A percentile compares a stretch with the other conserved stretches of the same genome.
Conservation (phyloP, 2,113 vertebrate genomes). For the Vimba vimba region DNA sequence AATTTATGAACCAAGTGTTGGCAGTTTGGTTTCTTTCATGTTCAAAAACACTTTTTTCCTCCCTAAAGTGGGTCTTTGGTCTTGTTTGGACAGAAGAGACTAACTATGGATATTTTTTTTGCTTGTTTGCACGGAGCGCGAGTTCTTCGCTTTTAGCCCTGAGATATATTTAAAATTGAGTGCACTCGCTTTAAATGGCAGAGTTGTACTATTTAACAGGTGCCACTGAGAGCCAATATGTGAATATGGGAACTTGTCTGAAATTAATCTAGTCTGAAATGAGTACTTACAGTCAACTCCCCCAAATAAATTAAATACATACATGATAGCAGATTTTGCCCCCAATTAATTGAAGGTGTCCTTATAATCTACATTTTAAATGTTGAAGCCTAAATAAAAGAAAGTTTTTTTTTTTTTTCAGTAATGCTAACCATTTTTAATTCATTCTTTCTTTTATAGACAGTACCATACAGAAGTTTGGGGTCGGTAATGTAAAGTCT, state of each 20-base stretch:
- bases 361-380: constrained; percentile 1
- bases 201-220: constrained; percentile 25
- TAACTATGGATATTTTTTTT: constrained; percentile 67
- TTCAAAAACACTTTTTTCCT: constrained; percentile 46
- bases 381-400: constrained; percentile 15
- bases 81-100: constrained; percentile 68
- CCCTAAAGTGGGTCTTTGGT: constrained; percentile 58
- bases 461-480: background rate
- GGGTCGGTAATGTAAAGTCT: background rate
- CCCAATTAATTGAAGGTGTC: constrained; percentile 6
- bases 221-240: constrained; percentile 28
- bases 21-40: constrained; percentile 54
- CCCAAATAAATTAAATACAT: constrained; percentile 29
- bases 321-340: background rate
- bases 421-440: background rate
- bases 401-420: background rate
- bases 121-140: constrained; percentile 43
- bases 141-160: constrained; percentile 68
- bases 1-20: constrained; percentile 50
- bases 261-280: constrained; percentile 23
- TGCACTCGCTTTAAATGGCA: constrained; percentile 24
- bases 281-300: background rate
- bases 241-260: constrained; percentile 35
- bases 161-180: constrained; percentile 49
- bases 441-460: background rate